These are phyloP conservation scores for Drosophila austrosaltans DNA, from an alignment of 2,888 invertebrate species.

Conservation along the genomic window DNA sequence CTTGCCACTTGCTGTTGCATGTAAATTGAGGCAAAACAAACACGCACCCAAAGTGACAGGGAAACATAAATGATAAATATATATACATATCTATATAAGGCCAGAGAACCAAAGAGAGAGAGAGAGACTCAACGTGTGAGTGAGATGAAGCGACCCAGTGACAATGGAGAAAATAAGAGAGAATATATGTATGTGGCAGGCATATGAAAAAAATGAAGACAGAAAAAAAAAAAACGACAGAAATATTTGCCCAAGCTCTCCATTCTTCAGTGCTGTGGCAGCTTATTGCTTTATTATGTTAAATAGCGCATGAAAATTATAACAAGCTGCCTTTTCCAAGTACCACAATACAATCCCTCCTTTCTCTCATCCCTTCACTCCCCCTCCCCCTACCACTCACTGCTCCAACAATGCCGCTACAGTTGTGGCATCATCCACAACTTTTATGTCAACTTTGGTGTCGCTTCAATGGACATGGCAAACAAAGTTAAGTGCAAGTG, in stretches of 20 bases:
- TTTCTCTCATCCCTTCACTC: background rate
- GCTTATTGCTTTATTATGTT: conserved; percentile 76
- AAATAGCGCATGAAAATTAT: conserved; percentile 76
- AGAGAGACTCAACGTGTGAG: background rate
- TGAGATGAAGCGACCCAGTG: background rate
- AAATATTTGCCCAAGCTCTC: conserved; percentile 43
- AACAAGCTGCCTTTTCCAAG: conserved; percentile 58
- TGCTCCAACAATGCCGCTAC: background rate
- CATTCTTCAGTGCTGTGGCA: conserved; percentile 46
- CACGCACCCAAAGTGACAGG: conserved; percentile 36
- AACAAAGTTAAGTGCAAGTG: conserved; percentile 3
- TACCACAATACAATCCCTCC: background rate
- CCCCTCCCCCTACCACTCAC: too few relatives aligned
- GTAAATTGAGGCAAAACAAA: conserved; percentile 63
- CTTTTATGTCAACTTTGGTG: conserved; percentile 19
- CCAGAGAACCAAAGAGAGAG: conserved; percentile 2
- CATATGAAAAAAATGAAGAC: conserved; percentile 14
- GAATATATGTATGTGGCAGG: conserved; percentile 8
- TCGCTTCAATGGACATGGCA: conserved; percentile 14
- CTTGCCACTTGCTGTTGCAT: conserved; percentile 28
- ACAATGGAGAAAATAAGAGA: conserved; percentile 13
- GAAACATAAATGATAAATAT: conserved; percentile 10
- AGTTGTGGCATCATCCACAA: conserved; percentile 28
- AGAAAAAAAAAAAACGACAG: conserved; percentile 33
- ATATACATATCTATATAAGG: background rate